Percentiles rank a stretch among this genome's conserved stretches.
Conservation (phyloP, 2,888 invertebrate genomes). For the Acrobasis suavella region DNA sequence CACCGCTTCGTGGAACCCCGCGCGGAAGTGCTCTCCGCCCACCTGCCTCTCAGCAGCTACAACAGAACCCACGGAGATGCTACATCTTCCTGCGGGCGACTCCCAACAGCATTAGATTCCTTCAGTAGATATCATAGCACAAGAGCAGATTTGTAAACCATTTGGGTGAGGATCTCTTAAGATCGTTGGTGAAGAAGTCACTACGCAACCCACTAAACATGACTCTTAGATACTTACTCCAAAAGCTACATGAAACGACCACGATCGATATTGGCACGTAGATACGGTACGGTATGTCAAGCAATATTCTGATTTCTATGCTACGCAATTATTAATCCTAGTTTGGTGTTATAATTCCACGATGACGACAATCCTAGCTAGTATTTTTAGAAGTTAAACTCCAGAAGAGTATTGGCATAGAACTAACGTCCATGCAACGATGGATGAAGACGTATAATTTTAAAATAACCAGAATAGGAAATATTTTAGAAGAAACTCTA, state of each 20-base stretch:
- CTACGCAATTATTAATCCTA: too few relatives aligned
- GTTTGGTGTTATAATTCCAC: too few relatives aligned
- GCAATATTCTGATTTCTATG: too few relatives aligned
- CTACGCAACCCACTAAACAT: background rate
- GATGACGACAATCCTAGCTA: too few relatives aligned
- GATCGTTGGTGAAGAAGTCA: slow-evolving; percentile 1
- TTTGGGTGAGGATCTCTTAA: background rate
- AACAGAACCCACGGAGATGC: slow-evolving; percentile 65
- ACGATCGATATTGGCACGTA: too few relatives aligned
- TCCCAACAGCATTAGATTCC: slow-evolving; percentile 60
- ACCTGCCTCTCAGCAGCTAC: slow-evolving; percentile 63
- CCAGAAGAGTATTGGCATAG: slow-evolving; percentile 4
- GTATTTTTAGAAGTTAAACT: too few relatives aligned
- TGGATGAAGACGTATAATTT: background rate
- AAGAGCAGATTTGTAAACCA: slow-evolving; percentile 41
- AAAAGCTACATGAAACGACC: too few relatives aligned
- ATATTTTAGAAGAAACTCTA: slow-evolving; percentile 5
- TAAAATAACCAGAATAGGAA: background rate
- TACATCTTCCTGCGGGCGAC: slow-evolving; percentile 56
- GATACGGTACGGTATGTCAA: too few relatives aligned
- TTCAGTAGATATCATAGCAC: slow-evolving; percentile 42
- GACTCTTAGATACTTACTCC: too few relatives aligned
- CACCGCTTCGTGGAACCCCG: slow-evolving; percentile 95
- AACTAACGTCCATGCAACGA: background rate
- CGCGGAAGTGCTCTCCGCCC: slow-evolving; percentile 81